phyloP scores from a whole-genome alignment of 2,888 invertebrate species.

The Ptychoptera albimana region DNA sequence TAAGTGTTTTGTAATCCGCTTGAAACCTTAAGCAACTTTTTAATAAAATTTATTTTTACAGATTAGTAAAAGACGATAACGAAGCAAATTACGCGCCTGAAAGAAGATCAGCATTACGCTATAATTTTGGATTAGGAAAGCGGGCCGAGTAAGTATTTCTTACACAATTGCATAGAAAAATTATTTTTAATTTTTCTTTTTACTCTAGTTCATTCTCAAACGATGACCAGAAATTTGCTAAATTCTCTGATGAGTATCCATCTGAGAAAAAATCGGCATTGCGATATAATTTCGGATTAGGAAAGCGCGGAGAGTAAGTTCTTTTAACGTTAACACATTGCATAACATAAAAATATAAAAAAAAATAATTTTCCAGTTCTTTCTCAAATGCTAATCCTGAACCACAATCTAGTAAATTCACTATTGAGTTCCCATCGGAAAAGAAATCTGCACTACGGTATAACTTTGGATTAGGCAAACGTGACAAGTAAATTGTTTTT shows the following conservation, averaged over 20 bases:
- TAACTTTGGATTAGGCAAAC: slow-evolving; percentile 40
- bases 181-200: no score
- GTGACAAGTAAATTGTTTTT: slow-evolving; percentile 13
- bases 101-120: slow-evolving; percentile 21
- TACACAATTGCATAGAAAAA: no score
- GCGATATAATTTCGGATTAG: slow-evolving; percentile 39
- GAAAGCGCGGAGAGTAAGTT: slow-evolving; percentile 26
- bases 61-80: slow-evolving; percentile 12
- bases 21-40: no score
- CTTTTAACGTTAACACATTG: no score
- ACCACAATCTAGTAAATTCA: no score
- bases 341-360: no score
- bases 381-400: no score
- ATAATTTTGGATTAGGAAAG: slow-evolving; percentile 41
- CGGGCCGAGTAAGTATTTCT: no score
- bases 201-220: no score
- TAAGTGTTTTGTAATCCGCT: slow-evolving; percentile 5
- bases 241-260: not conserved
- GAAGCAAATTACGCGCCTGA: slow-evolving; percentile 15
- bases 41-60: slow-evolving; percentile 1
- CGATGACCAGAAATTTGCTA: no score
- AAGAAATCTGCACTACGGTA: slow-evolving; percentile 25
- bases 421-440: slow-evolving; percentile 7
- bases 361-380: no score
- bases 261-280: slow-evolving; percentile 17